These are phyloP conservation scores for Cherax destructor DNA, from an alignment of 1,140 invertebrate genomes.

Conservation along the genomic window DNA sequence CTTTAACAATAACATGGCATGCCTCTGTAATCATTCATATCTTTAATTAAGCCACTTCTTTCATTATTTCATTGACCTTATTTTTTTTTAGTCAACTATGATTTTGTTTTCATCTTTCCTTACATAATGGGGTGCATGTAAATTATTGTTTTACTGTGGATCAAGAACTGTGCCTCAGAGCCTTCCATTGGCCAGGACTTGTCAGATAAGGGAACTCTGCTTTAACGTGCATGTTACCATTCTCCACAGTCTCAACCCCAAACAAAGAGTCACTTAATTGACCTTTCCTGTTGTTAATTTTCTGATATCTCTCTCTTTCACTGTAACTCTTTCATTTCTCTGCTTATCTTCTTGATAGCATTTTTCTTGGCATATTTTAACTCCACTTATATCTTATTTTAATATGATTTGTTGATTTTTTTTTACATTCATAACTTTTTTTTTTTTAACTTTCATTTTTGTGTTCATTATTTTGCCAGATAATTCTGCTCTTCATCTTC, in stretches of 20 bases:
- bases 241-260: background rate
- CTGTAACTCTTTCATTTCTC: background rate
- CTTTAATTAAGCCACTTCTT: background rate
- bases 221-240: conserved; percentile 16
- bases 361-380: background rate
- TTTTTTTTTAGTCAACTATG: background rate
- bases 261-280: conserved; percentile 16
- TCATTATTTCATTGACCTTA: background rate
- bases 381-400: background rate
- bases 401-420: background rate
- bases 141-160: conserved; percentile 25
- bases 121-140: conserved; percentile 27
- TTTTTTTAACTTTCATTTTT: conserved; percentile 14
- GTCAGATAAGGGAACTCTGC: conserved; percentile 39
- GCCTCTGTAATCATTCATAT: background rate
- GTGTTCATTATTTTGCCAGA: background rate
- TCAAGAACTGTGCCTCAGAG: conserved; percentile 47
- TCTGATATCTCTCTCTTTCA: background rate
- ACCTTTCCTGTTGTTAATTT: background rate
- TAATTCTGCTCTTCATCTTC: background rate
- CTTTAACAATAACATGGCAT: background rate
- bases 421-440: background rate
- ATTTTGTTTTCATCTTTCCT: background rate
- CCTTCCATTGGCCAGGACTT: conserved; percentile 42
- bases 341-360: background rate